Percentiles rank a stretch among this genome's conserved stretches.
These are phyloP conservation scores for Eubasilissa splendida DNA, from an alignment of 2,888 invertebrate species.

Conservation along the genomic window DNA sequence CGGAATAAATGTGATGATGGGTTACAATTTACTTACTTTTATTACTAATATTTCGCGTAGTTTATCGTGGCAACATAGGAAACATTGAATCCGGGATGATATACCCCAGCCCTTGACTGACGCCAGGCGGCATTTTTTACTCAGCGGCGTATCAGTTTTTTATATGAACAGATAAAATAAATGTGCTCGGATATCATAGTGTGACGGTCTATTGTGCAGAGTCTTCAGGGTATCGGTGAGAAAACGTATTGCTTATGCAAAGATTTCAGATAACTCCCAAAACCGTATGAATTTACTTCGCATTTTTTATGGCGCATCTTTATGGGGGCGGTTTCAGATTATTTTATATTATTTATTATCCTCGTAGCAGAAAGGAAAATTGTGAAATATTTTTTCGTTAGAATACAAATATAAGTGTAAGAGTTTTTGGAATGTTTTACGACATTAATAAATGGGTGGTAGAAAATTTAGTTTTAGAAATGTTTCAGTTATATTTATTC, in stretches of 20 bases:
- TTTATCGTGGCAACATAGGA: too few species aligned
- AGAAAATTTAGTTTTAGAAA: too few species aligned
- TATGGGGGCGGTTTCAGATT: constrained; percentile 30
- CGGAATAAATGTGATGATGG: too few species aligned
- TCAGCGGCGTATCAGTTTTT: constrained; percentile 23
- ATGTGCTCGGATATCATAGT: constrained; percentile 33
- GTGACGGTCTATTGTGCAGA: constrained; percentile 26
- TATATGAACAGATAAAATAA: constrained; percentile 28
- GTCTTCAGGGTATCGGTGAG: constrained; percentile 17
- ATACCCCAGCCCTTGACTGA: constrained; percentile 10
- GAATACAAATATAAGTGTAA: too few species aligned
- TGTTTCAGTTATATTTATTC: too few species aligned
- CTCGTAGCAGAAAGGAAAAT: constrained; percentile 1
- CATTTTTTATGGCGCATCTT: constrained; percentile 20
- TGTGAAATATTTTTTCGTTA: constrained; percentile 19
- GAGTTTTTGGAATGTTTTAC: too few species aligned
- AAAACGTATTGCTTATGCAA: constrained; percentile 15
- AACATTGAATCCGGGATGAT: background rate
- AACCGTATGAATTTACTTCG: constrained; percentile 30
- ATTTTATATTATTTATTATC: constrained; percentile 33
- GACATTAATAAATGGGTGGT: too few species aligned
- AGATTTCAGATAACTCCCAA: constrained; percentile 33
- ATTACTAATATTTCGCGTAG: too few species aligned
- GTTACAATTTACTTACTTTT: too few species aligned
- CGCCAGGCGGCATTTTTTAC: constrained; percentile 13